Evolutionary conservation across 1,140 invertebrate genomes (phyloP).

Genomic region (Kradibia gibbosae): DNA sequence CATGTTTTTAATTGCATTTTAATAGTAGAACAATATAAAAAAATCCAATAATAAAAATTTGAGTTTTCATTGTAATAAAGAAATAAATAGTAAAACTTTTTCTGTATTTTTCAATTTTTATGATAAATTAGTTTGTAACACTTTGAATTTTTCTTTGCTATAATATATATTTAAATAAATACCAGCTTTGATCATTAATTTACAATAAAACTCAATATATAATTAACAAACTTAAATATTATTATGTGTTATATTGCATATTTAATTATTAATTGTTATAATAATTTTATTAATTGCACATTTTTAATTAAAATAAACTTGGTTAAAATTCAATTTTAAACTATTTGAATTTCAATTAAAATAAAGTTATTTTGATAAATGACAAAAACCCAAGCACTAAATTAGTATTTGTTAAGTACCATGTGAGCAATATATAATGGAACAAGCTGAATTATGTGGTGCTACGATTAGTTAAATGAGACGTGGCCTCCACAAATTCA

Average conservation of each 20-base stretch:
- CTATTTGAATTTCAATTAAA: not conserved
- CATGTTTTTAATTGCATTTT: no score
- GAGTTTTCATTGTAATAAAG: no score
- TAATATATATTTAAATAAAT: not conserved
- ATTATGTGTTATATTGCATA: not conserved
- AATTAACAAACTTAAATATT: not conserved
- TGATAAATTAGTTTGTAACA: no score
- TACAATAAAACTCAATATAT: not conserved
- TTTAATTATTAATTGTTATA: conserved; percentile 50
- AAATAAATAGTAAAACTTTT: no score
- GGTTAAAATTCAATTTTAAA: not conserved
- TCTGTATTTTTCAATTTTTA: no score
- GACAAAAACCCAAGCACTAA: conserved; percentile 24
- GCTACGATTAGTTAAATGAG: conserved; percentile 73
- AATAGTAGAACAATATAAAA: no score
- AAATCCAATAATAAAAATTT: no score
- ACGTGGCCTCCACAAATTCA: conserved; percentile 75
- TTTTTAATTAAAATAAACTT: not conserved
- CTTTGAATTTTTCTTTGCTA: no score
- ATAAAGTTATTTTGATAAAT: not conserved
- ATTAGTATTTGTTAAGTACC: conserved; percentile 51
- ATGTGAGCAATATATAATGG: conserved; percentile 61
- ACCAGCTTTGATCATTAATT: not conserved
- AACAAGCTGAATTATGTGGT: conserved; percentile 81
- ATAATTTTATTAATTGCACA: conserved; percentile 14